phyloP scores from a whole-genome alignment of 2,113 vertebrate species.

The Nesoenas mayeri region DNA sequence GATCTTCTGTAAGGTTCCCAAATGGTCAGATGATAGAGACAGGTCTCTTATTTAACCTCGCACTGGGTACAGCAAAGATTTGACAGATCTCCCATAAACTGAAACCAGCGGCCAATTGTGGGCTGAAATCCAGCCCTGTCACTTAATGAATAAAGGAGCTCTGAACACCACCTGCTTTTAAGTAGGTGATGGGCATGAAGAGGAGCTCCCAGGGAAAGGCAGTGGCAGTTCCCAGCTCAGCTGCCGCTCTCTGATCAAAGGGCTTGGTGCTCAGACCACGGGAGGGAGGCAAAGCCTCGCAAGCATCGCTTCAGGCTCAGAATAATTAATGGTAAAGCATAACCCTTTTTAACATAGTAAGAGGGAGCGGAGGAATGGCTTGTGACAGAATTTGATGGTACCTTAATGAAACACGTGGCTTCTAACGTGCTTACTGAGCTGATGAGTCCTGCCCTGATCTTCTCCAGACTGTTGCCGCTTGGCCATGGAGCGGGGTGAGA shows the following conservation, averaged over 20 bases:
- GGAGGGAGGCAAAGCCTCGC: neutral
- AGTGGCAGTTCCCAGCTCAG: neutral
- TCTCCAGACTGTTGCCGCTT: fast-evolving
- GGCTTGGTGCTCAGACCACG: neutral
- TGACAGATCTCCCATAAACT: neutral
- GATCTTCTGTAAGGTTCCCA: neutral
- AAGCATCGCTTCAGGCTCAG: neutral
- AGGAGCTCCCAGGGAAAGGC: neutral
- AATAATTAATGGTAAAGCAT: neutral
- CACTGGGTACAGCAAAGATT: neutral
- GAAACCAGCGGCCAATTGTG: neutral
- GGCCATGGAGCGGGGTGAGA: fast-evolving
- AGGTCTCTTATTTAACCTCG: neutral
- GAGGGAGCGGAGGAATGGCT: neutral
- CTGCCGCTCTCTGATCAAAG: neutral
- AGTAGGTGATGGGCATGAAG: neutral
- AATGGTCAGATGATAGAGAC: neutral
- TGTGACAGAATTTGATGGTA: neutral
- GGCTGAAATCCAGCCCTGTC: neutral
- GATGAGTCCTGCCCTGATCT: neutral
- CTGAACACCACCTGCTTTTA: neutral
- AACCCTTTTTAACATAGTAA: neutral
- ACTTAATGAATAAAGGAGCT: neutral
- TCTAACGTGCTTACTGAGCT: neutral
- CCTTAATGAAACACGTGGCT: neutral